Base-by-base conservation (phyloP, 2,888 invertebrate genomes). In the Polydesmus complanatus region DNA sequence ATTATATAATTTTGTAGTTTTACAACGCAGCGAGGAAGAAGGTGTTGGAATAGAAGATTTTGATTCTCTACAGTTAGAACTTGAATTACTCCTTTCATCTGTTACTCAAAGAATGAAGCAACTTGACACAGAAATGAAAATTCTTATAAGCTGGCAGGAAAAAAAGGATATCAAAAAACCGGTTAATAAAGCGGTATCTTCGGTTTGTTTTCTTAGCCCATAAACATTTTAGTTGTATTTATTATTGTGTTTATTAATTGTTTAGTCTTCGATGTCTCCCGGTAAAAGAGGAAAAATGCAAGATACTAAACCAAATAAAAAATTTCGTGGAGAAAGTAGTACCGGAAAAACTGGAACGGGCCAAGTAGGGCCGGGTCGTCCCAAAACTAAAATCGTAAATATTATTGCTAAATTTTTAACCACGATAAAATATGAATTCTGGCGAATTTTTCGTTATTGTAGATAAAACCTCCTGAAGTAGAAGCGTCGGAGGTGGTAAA, bases 1-100 rank as follows among this genome's bases (percentile, higher is more conserved):
- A 18, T 23, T 48, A 49, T 1, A 18, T 48, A 48, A n/a, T 56
- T 60, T 3, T 49, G 27, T 49, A 72, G 72, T 73, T 60, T 63
- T 72, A 60, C 61, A 67, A 1, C 63, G 71, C 60, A 79, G 81
- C 37, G 78, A 81, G 1, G 86, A 86, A 62, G 89, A 89, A 69
- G 82, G 83, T 2, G 81, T 93, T 63, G 85, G 83, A 21, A 85
- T 91, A 78, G 93, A 94, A 68, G 93, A 95, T 71, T 76, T 94
- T 55, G 92, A 94, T 72, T 80, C 82, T 1, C 76, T 95, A 11
- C 94, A 95, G 72, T 75, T 85, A 57, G 94, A 95, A 72, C 74
- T 94, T 57, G 94, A 95, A 74, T 84, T 85, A 23, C 76, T 94
- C 56, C 78, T 94, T 25, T 87, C 89, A 0, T 85, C 85, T 57